A percentile compares a stretch with the other conserved stretches of the same genome.
These are phyloP conservation scores for Ariolimax columbianus DNA, from an alignment of 2,888 invertebrate species.

Conservation along the genomic window DNA sequence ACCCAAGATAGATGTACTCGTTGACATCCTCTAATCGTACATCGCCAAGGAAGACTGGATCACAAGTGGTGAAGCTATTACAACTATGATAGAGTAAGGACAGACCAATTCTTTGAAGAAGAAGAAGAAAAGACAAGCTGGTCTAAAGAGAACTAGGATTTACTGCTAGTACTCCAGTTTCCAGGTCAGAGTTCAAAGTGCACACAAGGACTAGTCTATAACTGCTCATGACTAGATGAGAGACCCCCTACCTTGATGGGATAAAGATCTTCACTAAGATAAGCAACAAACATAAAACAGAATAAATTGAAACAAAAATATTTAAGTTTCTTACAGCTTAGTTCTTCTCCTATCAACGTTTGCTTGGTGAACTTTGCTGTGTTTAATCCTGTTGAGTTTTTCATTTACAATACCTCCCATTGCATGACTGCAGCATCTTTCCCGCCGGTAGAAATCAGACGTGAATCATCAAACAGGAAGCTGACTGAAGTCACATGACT, in stretches of 20 bases:
- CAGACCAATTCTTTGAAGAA: no score
- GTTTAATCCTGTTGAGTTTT: no score
- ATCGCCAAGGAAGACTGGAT: no score
- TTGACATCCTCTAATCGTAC: no score
- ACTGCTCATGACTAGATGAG: not conserved
- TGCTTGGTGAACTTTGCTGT: not conserved
- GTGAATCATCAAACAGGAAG: constrained; percentile 90
- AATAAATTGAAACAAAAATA: not conserved
- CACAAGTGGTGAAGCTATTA: no score
- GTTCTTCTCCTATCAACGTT: not conserved
- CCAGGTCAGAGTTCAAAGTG: no score
- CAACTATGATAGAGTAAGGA: no score
- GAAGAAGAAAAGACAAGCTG: no score
- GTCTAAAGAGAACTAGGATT: no score
- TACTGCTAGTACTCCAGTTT: no score
- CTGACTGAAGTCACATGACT: constrained; percentile 92
- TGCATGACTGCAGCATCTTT: constrained; percentile 92
- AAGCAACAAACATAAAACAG: not conserved
- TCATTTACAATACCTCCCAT: constrained; percentile 82
- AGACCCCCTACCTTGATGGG: no score
- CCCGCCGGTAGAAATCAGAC: constrained; percentile 91
- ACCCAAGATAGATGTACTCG: no score
- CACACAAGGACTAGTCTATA: not conserved
- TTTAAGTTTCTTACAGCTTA: not conserved
- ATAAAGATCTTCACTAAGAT: not conserved